Conservation (phyloP, 2,797 vertebrate genomes). For the Lindbergichthys nudifrons region DNA sequence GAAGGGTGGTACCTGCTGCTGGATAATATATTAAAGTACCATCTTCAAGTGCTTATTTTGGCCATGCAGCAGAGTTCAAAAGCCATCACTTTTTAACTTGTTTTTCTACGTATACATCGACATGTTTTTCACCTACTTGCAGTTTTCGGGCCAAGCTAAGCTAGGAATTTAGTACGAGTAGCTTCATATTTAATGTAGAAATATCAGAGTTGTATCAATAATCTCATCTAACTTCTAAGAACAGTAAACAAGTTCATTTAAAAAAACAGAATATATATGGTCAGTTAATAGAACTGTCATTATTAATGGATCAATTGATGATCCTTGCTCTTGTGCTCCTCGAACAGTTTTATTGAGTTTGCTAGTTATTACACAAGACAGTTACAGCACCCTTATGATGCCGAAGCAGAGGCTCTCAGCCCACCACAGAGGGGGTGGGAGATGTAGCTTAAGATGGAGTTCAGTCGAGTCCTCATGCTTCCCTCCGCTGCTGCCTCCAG, state of each 20-base stretch:
- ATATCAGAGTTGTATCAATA: background rate
- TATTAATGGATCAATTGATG: background rate
- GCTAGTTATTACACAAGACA: constrained; percentile 41
- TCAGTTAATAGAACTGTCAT: background rate
- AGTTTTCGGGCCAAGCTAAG: background rate
- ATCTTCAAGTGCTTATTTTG: too few species aligned
- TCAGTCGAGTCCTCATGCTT: constrained; percentile 55
- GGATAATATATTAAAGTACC: too few species aligned
- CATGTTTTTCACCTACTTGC: background rate
- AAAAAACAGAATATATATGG: background rate
- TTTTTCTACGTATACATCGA: background rate
- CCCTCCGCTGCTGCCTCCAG: constrained; percentile 70
- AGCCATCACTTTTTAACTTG: background rate
- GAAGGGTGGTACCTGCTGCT: too few species aligned
- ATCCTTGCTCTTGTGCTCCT: background rate
- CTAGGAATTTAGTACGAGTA: background rate
- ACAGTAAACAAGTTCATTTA: background rate
- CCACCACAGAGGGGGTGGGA: constrained; percentile 72
- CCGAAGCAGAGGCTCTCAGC: constrained; percentile 52
- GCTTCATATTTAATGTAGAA: background rate
- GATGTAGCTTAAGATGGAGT: constrained; percentile 62
- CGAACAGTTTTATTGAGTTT: background rate
- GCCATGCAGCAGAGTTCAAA: too few species aligned
- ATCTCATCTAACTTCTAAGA: background rate
- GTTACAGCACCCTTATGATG: constrained; percentile 30